Conservation (phyloP, 2,888 invertebrate genomes). For the Germaria angustata region DNA sequence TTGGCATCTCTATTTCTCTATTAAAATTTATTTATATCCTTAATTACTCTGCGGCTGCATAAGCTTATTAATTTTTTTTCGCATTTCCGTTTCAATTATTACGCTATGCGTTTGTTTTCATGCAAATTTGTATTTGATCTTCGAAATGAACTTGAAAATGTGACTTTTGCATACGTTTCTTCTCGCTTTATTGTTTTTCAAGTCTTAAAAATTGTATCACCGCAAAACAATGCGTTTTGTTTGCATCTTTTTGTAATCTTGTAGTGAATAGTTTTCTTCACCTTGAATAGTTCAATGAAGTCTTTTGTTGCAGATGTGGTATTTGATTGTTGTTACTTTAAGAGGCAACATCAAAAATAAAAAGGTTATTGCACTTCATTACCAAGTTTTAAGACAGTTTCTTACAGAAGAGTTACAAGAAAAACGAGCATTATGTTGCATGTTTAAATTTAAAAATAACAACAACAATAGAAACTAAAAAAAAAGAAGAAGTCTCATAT, state of each 20-base stretch:
- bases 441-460: slow-evolving; percentile 16
- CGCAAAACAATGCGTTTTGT: slow-evolving; percentile 46
- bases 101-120: slow-evolving; percentile 22
- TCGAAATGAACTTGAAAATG: slow-evolving; percentile 63
- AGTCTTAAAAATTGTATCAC: background rate
- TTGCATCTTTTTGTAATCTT: slow-evolving; percentile 13
- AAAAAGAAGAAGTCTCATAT: slow-evolving; percentile 42
- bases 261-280: slow-evolving; percentile 60
- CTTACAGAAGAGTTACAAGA: background rate
- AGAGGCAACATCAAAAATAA: slow-evolving; percentile 9
- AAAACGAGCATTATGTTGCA: slow-evolving; percentile 39
- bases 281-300: slow-evolving; percentile 58
- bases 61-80: slow-evolving; percentile 16
- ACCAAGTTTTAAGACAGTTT: slow-evolving; percentile 36
- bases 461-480: too few relatives aligned
- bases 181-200: background rate
- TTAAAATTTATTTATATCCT: background rate
- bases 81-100: slow-evolving; percentile 30
- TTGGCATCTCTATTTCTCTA: too few relatives aligned
- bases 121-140: slow-evolving; percentile 50
- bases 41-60: background rate
- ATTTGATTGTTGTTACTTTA: background rate
- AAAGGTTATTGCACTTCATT: slow-evolving; percentile 60
- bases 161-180: slow-evolving; percentile 41
- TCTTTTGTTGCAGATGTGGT: background rate